A percentile compares a stretch with the other conserved stretches of the same genome.
Evolutionary conservation across 1,140 invertebrate genomes (phyloP).

Genomic region (Ectropis grisescens): DNA sequence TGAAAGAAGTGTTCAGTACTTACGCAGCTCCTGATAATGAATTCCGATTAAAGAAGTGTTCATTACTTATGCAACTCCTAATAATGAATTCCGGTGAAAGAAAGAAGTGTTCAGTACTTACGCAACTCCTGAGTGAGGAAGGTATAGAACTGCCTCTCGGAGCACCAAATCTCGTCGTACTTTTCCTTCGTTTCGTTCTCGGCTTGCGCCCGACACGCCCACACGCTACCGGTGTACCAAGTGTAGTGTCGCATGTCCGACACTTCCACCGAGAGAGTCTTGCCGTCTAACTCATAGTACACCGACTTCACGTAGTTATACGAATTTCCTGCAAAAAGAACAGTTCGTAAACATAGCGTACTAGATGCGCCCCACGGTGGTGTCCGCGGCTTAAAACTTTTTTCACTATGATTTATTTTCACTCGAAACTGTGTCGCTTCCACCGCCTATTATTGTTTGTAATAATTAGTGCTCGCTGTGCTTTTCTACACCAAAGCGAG

Average conservation of each 20-base stretch:
- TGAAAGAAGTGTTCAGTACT: no score
- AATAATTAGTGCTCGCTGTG: no score
- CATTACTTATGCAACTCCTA: no score
- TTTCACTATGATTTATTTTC: neutral
- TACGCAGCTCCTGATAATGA: no score
- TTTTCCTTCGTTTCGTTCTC: conserved; percentile 27
- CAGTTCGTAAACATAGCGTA: no score
- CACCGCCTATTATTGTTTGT: no score
- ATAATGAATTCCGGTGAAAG: no score
- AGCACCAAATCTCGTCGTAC: conserved; percentile 49
- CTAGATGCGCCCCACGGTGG: no score
- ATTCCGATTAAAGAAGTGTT: no score
- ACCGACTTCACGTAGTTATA: conserved; percentile 44
- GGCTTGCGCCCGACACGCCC: conserved; percentile 76
- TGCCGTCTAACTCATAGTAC: conserved; percentile 41
- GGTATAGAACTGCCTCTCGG: conserved; percentile 35
- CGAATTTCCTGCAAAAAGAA: conserved; percentile 25
- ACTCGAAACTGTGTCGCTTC: no score
- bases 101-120: conserved; percentile 23
- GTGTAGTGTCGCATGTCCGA: conserved; percentile 79
- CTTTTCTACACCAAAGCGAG: no score
- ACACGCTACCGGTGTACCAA: conserved; percentile 77
- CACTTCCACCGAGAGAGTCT: conserved; percentile 67
- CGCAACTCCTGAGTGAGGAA: conserved; percentile 41
- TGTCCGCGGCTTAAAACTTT: no score